Percentiles rank a stretch among this genome's conserved stretches.
Conservation (phyloP, 2,888 invertebrate genomes). For the Mythimna lalbum region DNA sequence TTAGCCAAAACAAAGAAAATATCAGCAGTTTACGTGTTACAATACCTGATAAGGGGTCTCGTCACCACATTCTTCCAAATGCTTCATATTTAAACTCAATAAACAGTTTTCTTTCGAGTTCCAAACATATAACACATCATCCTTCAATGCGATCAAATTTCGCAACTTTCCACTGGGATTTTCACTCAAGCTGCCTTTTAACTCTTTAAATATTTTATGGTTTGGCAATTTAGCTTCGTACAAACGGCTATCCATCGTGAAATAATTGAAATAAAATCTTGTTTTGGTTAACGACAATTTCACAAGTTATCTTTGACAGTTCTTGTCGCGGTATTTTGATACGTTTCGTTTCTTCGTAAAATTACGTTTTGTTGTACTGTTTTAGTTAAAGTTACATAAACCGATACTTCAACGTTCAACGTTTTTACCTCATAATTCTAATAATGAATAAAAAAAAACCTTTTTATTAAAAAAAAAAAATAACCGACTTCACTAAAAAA, state of each 20-base stretch:
- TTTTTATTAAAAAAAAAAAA: too few relatives aligned
- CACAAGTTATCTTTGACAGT: constrained; percentile 65
- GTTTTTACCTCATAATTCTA: too few relatives aligned
- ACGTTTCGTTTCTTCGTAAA: constrained; percentile 56
- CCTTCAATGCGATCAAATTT: constrained; percentile 92
- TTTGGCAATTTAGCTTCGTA: constrained; percentile 91
- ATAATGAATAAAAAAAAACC: too few relatives aligned
- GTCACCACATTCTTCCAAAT: constrained; percentile 85
- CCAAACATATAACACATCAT: constrained; percentile 93
- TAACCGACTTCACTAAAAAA: too few relatives aligned
- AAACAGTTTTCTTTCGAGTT: constrained; percentile 92
- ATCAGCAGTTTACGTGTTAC: constrained; percentile 31
- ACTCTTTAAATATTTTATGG: constrained; percentile 91
- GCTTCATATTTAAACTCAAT: constrained; percentile 91
- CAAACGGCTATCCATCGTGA: constrained; percentile 90
- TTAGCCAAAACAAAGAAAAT: neutral
- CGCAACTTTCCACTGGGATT: constrained; percentile 89
- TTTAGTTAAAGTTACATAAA: too few relatives aligned
- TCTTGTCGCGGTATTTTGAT: constrained; percentile 62
- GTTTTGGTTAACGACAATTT: constrained; percentile 69
- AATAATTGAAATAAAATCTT: constrained; percentile 61
- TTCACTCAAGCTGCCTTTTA: constrained; percentile 89
- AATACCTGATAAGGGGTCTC: constrained; percentile 91
- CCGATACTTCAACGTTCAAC: too few relatives aligned
- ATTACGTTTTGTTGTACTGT: constrained; percentile 14